A percentile compares a stretch with the other conserved stretches of the same genome.
These are phyloP conservation scores for Protaetia brevitarsis DNA, from an alignment of 1,140 invertebrate species.

Conservation along the genomic window DNA sequence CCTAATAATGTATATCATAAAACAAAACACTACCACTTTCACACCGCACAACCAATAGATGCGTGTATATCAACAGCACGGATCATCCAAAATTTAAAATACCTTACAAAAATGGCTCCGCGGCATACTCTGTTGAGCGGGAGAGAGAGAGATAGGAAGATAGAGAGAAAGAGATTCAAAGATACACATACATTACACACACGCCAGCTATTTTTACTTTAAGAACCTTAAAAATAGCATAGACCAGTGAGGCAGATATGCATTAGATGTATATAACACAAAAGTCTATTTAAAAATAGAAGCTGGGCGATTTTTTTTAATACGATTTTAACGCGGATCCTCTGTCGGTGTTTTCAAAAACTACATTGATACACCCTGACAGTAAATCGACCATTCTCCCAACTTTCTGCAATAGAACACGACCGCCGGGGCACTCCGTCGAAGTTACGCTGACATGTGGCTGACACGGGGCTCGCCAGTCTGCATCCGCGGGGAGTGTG, in stretches of 20 bases:
- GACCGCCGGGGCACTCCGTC: constrained; percentile 17
- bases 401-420: constrained; percentile 5
- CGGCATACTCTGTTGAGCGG: constrained; percentile 34
- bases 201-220: constrained; percentile 45
- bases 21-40: constrained; percentile 20
- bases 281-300: constrained; percentile 44
- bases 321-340: constrained; percentile 33
- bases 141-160: constrained; percentile 1
- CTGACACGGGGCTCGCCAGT: constrained; percentile 2
- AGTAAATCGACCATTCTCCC: constrained; percentile 40
- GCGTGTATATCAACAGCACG: background rate
- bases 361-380: constrained; percentile 46
- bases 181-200: constrained; percentile 28
- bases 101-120: constrained; percentile 45
- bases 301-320: constrained; percentile 37
- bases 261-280: constrained; percentile 42
- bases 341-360: constrained; percentile 46
- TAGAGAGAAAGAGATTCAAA: constrained; percentile 29
- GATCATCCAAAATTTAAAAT: constrained; percentile 29
- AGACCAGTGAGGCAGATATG: constrained; percentile 42
- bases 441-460: background rate
- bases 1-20: background rate
- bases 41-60: background rate
- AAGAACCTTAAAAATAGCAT: constrained; percentile 46
- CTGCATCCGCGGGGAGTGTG: constrained; percentile 5